These are phyloP conservation scores for Bergia puertoricense DNA, from an alignment of 92 coral and sea anemone genomes.

Conservation along the genomic window DNA sequence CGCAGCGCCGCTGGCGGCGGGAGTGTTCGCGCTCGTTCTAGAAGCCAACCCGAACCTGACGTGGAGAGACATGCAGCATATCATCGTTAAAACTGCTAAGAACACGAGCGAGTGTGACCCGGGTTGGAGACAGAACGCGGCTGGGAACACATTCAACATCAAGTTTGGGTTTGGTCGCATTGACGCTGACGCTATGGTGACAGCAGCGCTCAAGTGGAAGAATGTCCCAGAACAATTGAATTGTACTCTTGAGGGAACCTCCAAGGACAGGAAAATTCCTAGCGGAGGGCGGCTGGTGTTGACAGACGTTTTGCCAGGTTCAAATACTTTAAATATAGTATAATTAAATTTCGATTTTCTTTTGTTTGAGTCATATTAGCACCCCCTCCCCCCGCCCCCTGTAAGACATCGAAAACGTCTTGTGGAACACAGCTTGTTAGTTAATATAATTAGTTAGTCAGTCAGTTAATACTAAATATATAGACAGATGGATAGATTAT, in stretches of 20 bases:
- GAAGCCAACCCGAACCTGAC: constrained; percentile 76
- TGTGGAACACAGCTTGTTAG: too few relatives aligned
- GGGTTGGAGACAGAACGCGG: constrained; percentile 73
- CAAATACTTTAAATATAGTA: too few relatives aligned
- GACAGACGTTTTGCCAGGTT: constrained; percentile 10
- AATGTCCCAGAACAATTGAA: constrained; percentile 67
- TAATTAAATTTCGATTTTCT: too few relatives aligned
- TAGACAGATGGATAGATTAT: too few relatives aligned
- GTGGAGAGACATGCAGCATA: constrained; percentile 83
- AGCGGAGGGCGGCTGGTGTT: constrained; percentile 28
- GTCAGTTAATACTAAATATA: too few relatives aligned
- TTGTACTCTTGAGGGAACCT: constrained; percentile 35
- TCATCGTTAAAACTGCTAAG: constrained; percentile 62
- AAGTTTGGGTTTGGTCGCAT: constrained; percentile 80
- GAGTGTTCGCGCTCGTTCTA: constrained; percentile 69
- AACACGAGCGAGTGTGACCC: constrained; percentile 51
- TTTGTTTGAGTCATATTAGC: too few relatives aligned
- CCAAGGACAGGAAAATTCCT: constrained; percentile 33
- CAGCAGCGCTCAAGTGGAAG: constrained; percentile 69
- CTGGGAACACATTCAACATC: constrained; percentile 56
- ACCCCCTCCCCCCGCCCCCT: too few relatives aligned
- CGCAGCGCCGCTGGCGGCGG: constrained; percentile 82
- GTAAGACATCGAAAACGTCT: too few relatives aligned
- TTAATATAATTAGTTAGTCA: too few relatives aligned
- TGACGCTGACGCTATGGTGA: constrained; percentile 64